Percentiles rank a stretch among this genome's conserved stretches.
Conservation (phyloP, 2,113 vertebrate genomes). For the Propithecus coquereli region DNA sequence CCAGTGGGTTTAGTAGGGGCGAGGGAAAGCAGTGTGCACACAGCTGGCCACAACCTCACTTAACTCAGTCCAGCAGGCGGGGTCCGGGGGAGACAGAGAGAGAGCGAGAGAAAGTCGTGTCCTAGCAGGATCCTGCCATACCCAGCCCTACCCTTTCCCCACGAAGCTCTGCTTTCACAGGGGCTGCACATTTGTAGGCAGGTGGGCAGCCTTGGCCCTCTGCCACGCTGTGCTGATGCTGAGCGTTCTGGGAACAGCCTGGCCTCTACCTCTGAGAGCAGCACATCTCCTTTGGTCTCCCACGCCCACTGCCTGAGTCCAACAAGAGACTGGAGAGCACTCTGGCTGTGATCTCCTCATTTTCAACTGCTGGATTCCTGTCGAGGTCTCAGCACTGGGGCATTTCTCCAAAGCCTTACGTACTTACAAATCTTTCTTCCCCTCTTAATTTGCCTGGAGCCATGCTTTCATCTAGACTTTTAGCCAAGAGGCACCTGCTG, state of each 20-base stretch:
- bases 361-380: conserved; percentile 75
- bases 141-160: neutral
- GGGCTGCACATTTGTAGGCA: neutral
- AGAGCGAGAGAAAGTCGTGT: neutral
- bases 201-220: neutral
- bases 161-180: neutral
- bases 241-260: neutral
- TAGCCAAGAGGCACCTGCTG: conserved; percentile 88
- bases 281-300: rapidly evolving
- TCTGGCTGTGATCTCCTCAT: conserved; percentile 73
- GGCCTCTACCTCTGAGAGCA: neutral
- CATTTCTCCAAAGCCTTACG: conserved; percentile 78
- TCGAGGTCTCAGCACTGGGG: conserved; percentile 68
- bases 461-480: conserved; percentile 88
- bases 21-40: neutral
- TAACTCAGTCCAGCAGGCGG: too few relatives aligned
- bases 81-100: neutral
- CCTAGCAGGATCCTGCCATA: neutral
- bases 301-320: rapidly evolving
- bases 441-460: conserved; percentile 86
- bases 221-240: neutral
- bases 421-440: conserved; percentile 83
- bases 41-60: neutral
- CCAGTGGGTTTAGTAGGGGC: rapidly evolving
- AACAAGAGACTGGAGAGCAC: conserved; percentile 49